phyloP scores from a whole-genome alignment of 2,113 vertebrate genomes.

The Scomber japonicus region DNA sequence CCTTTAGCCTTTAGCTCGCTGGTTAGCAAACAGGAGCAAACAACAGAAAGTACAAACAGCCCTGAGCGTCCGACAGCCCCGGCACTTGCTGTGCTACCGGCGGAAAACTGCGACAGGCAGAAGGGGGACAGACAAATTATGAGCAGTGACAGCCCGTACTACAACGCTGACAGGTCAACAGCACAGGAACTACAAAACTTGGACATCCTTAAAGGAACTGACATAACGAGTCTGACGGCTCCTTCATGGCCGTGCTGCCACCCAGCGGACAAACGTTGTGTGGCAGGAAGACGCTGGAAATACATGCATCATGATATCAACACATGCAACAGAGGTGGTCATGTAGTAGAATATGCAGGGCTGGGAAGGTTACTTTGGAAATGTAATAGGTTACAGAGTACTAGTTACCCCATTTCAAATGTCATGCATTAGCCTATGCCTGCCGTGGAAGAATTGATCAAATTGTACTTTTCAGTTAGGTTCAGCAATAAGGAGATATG shows the following conservation, averaged over 20 bases:
- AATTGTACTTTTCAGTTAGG: no score
- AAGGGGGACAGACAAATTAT: conserved; percentile 22
- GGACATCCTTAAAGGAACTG: conserved; percentile 54
- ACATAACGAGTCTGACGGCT: neutral
- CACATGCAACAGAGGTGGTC: no score
- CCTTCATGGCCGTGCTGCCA: conserved; percentile 24
- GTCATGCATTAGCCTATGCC: no score
- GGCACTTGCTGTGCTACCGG: neutral
- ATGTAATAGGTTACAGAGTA: no score
- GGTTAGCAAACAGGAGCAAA: conserved; percentile 14
- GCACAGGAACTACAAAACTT: conserved; percentile 75
- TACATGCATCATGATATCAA: no score
- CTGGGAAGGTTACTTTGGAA: no score
- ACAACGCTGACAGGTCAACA: conserved; percentile 80
- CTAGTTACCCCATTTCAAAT: no score
- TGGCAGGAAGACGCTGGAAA: neutral
- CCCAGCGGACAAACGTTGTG: conserved; percentile 2
- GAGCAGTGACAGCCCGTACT: conserved; percentile 68
- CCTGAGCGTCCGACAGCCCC: neutral
- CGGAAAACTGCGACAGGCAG: neutral
- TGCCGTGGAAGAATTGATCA: no score
- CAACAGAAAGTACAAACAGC: neutral
- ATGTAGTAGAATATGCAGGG: no score
- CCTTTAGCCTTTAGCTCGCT: conserved; percentile 49
- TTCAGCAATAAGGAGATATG: no score